Evolutionary conservation across 2,888 invertebrate genomes (phyloP).

Genomic region (Eristalis arbustorum): DNA sequence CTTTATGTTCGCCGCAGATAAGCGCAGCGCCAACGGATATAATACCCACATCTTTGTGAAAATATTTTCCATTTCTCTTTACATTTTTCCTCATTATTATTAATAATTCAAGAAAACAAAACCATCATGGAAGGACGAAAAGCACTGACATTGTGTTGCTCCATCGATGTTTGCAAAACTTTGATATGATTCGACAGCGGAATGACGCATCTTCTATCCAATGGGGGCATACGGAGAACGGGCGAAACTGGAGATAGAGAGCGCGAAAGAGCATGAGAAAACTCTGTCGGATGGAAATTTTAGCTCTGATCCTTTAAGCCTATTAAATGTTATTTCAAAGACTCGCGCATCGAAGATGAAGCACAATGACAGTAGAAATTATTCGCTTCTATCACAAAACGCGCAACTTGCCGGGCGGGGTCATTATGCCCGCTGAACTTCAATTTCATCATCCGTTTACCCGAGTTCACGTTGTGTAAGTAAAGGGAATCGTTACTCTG

Average conservation of each 20-base stretch:
- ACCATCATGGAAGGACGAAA: constrained; percentile 14
- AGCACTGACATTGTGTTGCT: constrained; percentile 51
- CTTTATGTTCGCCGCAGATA: constrained; percentile 65
- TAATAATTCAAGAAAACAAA: constrained; percentile 64
- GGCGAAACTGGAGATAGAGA: no score
- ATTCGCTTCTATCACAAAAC: constrained; percentile 32
- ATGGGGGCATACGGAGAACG: background rate
- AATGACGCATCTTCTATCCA: constrained; percentile 13
- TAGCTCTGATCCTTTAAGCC: constrained; percentile 65
- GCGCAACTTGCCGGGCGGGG: background rate
- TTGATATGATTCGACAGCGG: constrained; percentile 56
- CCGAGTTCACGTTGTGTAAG: background rate
- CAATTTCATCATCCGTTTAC: background rate
- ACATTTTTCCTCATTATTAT: constrained; percentile 21
- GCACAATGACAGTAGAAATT: constrained; percentile 39
- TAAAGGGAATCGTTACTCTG: constrained; percentile 45
- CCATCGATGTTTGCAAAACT: constrained; percentile 65
- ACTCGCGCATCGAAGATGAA: constrained; percentile 47
- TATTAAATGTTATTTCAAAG: constrained; percentile 63
- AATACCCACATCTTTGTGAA: constrained; percentile 25
- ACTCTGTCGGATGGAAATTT: constrained; percentile 43
- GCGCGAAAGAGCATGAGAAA: background rate
- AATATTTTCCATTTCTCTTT: constrained; percentile 6
- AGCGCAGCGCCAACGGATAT: constrained; percentile 51
- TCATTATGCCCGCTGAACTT: background rate